phyloP scores from a whole-genome alignment of 37 sponge, comb jelly and placozoan genomes.

The Theonella swinhoei region DNA sequence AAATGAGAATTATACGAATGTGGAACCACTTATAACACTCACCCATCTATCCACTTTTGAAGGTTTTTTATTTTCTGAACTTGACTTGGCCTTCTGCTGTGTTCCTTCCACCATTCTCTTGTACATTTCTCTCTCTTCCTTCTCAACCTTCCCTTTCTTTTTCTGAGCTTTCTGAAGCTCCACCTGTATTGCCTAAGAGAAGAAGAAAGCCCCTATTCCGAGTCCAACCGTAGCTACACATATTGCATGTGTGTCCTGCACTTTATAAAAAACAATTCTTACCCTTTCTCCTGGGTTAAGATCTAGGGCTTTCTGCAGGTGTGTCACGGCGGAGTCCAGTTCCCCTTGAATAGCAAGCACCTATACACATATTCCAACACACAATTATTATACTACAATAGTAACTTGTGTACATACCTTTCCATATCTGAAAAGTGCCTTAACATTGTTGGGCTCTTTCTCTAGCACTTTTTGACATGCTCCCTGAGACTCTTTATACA shows the following conservation, averaged over 20 bases:
- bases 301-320: conserved; percentile 45
- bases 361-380: conserved; percentile 13
- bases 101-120: neutral
- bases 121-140: conserved; percentile 3
- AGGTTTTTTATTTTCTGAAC: neutral
- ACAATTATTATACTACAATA: too few species aligned
- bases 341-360: conserved; percentile 43
- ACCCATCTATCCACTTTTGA: neutral
- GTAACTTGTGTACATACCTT: too few species aligned
- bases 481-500: conserved; percentile 45
- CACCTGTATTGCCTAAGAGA: conserved; percentile 15
- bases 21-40: neutral
- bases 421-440: conserved; percentile 70
- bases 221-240: too few species aligned
- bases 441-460: conserved; percentile 65
- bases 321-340: conserved; percentile 32
- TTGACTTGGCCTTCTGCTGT: neutral
- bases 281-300: conserved; percentile 67
- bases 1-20: neutral
- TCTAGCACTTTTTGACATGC: conserved; percentile 58
- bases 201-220: too few species aligned
- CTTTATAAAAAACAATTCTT: too few species aligned
- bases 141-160: neutral
- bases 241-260: too few species aligned
- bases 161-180: conserved; percentile 7